Conservation (phyloP, 2,888 invertebrate species). For the Hydropsyche betteni region DNA sequence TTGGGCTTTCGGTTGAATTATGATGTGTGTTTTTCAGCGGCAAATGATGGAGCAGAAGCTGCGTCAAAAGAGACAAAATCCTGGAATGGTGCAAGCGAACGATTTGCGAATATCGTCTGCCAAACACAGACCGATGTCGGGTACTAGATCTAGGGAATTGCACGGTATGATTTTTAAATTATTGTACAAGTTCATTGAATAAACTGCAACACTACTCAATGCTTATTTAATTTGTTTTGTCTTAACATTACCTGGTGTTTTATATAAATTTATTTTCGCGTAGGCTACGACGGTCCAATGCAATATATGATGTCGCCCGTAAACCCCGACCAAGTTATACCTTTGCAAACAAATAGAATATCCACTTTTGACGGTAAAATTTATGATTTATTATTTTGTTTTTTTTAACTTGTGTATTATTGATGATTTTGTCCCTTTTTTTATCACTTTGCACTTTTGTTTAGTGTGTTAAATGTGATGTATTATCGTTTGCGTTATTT, state of each 20-base stretch:
- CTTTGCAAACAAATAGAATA: slow-evolving; percentile 66
- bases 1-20: too few species aligned
- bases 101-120: slow-evolving; percentile 77
- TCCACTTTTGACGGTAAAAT: slow-evolving; percentile 66
- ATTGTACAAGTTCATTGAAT: too few species aligned
- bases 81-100: slow-evolving; percentile 88
- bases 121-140: slow-evolving; percentile 74
- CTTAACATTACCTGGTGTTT: neutral
- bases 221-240: too few species aligned
- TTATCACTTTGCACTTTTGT: neutral
- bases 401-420: slow-evolving; percentile 36
- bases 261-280: slow-evolving; percentile 55
- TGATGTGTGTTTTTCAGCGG: slow-evolving; percentile 64
- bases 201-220: neutral
- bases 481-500: neutral
- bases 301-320: slow-evolving; percentile 84
- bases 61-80: slow-evolving; percentile 84
- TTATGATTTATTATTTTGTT: neutral
- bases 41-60: slow-evolving; percentile 90
- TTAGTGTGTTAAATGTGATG: neutral
- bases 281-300: slow-evolving; percentile 88
- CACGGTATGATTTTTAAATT: slow-evolving; percentile 70
- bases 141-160: slow-evolving; percentile 71
- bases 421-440: slow-evolving; percentile 50
- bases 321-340: slow-evolving; percentile 81